Conservation (phyloP, 1,140 invertebrate genomes). For the Metopolophium dirhodum region DNA sequence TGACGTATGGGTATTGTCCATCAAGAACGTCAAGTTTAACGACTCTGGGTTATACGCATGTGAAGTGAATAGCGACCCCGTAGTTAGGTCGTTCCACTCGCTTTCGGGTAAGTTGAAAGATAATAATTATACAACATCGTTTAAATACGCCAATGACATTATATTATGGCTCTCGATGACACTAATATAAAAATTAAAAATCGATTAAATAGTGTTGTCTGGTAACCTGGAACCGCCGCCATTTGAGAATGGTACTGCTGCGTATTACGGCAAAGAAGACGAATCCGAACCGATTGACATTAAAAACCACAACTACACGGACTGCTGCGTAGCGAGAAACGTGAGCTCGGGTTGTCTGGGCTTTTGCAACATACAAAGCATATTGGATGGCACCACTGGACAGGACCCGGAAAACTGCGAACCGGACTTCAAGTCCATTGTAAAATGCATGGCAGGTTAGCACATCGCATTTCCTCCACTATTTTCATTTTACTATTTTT, state of each 20-base stretch:
- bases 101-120: constrained; percentile 69
- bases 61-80: constrained; percentile 81
- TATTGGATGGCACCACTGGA: constrained; percentile 78
- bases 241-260: constrained; percentile 51
- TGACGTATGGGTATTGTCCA: constrained; percentile 83
- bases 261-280: constrained; percentile 52
- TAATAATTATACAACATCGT: not conserved
- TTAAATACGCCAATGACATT: too few species aligned
- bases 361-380: constrained; percentile 83
- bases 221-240: constrained; percentile 62
- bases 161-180: not conserved
- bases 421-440: constrained; percentile 77
- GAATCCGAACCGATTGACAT: constrained; percentile 62
- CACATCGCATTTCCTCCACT: not conserved
- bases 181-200: not conserved
- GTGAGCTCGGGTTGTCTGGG: constrained; percentile 75
- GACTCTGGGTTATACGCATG: constrained; percentile 83
- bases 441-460: constrained; percentile 68
- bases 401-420: constrained; percentile 80
- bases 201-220: constrained; percentile 66
- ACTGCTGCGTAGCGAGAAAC: constrained; percentile 74
- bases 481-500: constrained; percentile 6
- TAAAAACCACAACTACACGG: constrained; percentile 75
- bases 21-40: constrained; percentile 70
- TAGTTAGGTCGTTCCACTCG: constrained; percentile 76